phyloP scores from a whole-genome alignment of 2,888 invertebrate species.

The Pheosia tremula region DNA sequence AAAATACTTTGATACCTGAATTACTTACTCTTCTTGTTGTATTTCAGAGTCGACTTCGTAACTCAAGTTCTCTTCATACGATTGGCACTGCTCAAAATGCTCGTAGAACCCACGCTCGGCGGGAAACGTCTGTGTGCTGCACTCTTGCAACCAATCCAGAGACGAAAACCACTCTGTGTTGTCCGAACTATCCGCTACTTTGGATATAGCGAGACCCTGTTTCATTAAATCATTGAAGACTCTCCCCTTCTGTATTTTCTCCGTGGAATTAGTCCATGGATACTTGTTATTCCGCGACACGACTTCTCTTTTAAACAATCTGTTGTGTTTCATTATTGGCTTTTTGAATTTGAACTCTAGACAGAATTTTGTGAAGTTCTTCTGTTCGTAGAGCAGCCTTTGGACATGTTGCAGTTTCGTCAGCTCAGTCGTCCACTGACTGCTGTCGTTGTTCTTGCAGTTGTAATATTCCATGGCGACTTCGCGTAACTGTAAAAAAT shows the following conservation, averaged over 20 bases:
- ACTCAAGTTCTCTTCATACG: constrained; percentile 54
- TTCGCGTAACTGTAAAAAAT: constrained; percentile 86
- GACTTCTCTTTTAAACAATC: constrained; percentile 55
- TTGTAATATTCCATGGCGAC: constrained; percentile 89
- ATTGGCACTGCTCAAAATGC: constrained; percentile 64
- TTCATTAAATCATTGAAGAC: constrained; percentile 66
- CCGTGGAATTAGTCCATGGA: constrained; percentile 71
- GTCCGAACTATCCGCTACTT: constrained; percentile 51
- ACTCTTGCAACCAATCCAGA: constrained; percentile 62
- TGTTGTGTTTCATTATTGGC: constrained; percentile 46
- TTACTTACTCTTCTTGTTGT: constrained; percentile 55
- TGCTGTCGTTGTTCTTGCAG: constrained; percentile 83
- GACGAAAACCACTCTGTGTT: constrained; percentile 57
- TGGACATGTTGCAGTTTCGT: constrained; percentile 72
- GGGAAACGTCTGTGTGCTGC: constrained; percentile 58
- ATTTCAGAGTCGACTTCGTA: constrained; percentile 43
- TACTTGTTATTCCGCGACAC: constrained; percentile 72
- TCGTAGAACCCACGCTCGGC: constrained; percentile 70
- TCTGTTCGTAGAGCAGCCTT: constrained; percentile 71
- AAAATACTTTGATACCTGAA: constrained; percentile 2
- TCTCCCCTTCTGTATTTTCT: constrained; percentile 58
- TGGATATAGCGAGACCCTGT: constrained; percentile 60
- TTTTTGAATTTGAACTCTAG: constrained; percentile 64
- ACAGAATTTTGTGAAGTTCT: constrained; percentile 66
- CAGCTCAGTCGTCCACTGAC: constrained; percentile 75